Evolutionary conservation across 2,797 vertebrate genomes (phyloP), one percentile per base, ranked within the genome.

Genomic region (Xiphorhynchus erythropygius): DNA sequence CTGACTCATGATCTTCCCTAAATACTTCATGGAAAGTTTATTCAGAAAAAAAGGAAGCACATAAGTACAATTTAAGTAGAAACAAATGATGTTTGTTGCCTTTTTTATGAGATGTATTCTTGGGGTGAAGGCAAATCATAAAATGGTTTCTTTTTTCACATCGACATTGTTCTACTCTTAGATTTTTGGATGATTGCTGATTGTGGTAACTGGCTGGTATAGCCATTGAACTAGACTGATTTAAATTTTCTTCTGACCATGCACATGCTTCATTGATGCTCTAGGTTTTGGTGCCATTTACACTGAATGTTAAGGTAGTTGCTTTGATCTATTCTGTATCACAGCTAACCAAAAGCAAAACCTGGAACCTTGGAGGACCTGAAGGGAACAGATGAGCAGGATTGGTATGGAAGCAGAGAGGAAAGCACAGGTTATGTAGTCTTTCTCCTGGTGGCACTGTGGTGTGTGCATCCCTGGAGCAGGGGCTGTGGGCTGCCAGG

Each of bases 21-120:
- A 94, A 83, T 55, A 93, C 53, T 95, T 94, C 95, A 94, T 77
- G 89, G 82, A 90, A 62, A 69, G 94, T 97, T 97, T 94, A 96
- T 90, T 96, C 50, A 83, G 60, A 62, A 89, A 80, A 90, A 92
- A 91, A 49, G 23, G 59, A 83, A 93, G 46, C 21, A 80, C 19
- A 35, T 5, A 44, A 93, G 49, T 89, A 95, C 68, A 87, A 83
- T 65, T 78, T 88, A 91, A 97, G 84, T 81, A 95, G 95, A 97
- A 97, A 95, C 71, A 96, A 97, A 96, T 95, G 39, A 82, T 13
- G 18, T 86, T 87, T 92, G 42, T 47, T 90, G 94, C 68, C 33
- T 71, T 78, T 91, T 96, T 95, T 80, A 86, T 93, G 84, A 96
- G 92, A 80, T 39, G 17, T 49, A 64, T 88, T 94, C 76, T 96